Base-by-base conservation (phyloP, 2,888 invertebrate genomes). In the Molanna angustata region DNA sequence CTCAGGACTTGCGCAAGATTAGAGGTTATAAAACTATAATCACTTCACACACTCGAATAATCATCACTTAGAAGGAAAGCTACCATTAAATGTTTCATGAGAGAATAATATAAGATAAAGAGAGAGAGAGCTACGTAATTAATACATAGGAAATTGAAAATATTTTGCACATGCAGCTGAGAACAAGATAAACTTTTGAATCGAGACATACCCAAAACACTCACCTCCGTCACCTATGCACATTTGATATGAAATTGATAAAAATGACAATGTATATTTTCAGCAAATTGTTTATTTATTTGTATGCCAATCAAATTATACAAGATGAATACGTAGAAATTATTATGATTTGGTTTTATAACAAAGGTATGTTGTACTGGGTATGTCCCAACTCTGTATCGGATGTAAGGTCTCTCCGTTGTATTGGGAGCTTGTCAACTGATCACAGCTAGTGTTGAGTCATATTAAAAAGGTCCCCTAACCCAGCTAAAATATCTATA, bases 381-480 rank as follows among this genome's bases (percentile, higher is more conserved):
- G n/a, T n/a, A n/a, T n/a, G n/a, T n/a, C n/a, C n/a, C n/a, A n/a
- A n/a, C n/a, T n/a, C n/a, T n/a, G 17, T 18, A 14, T 45, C 45
- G 11, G 19, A 7, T 32, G 32, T 6, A 32, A 19, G 18, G 33
- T 32, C 45, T 13, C 22, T 20, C 32, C 14, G 32, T n/a, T n/a
- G n/a, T n/a, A n/a, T n/a, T n/a, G 21, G 32, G 33, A 16, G 48
- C 31, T 27, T 20, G 18, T 20, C 18, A 39, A 37, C 55, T 44
- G 46, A 52, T 49, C 55, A 52, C 52, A 49, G 49, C 42, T 51
- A 44, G 49, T 46, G 50, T 43, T 14, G 48, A 49, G 48, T 54
- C 33, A 57, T 47, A 50, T 47, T 56, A 42, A 49, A 47, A 73
- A 75, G 76, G 76, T 76, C 76, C 76, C 76, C 76, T 73, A 73